phyloP scores from a whole-genome alignment of 2,888 invertebrate species.

The Ichneumoninae sp. region DNA sequence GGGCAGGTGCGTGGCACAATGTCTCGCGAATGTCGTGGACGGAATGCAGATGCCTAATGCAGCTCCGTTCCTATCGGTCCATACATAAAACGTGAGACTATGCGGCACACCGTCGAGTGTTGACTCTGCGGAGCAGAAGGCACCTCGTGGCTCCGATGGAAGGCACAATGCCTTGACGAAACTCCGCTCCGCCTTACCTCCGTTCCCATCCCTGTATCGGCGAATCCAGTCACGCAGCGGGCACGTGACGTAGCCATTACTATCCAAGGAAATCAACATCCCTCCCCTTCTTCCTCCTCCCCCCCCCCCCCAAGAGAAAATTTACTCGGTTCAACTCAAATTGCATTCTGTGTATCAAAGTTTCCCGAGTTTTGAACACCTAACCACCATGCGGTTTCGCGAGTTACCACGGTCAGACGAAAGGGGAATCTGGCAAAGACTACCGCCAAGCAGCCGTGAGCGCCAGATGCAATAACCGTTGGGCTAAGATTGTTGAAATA shows the following conservation, averaged over 20 bases:
- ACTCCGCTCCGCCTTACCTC: conserved; percentile 25
- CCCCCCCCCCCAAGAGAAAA: conserved; percentile 10
- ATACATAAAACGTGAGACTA: conserved; percentile 33
- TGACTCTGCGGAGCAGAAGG: conserved; percentile 36
- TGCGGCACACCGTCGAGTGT: conserved; percentile 30
- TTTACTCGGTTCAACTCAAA: conserved; percentile 52
- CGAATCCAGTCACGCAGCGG: conserved; percentile 67
- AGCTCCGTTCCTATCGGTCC: conserved; percentile 23
- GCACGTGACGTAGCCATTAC: conserved; percentile 67
- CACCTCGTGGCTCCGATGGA: conserved; percentile 23
- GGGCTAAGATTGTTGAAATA: conserved; percentile 12
- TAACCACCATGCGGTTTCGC: neutral
- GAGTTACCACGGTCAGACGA: conserved; percentile 16
- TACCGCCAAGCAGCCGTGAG: neutral
- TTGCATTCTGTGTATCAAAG: conserved; percentile 57
- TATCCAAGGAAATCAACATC: conserved; percentile 56
- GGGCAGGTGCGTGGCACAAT: conserved; percentile 34
- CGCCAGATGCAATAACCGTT: conserved; percentile 32
- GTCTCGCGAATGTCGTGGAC: conserved; percentile 41
- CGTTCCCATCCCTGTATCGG: conserved; percentile 44
- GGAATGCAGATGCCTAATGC: conserved; percentile 55
- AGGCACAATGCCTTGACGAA: conserved; percentile 60
- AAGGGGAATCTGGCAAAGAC: conserved; percentile 37
- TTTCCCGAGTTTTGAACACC: conserved; percentile 45
- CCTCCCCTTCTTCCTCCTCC: neutral